Evolutionary conservation across 2,888 invertebrate genomes (phyloP), one percentile per base, ranked within the genome.

Genomic region (Lasioglossum leucozonium): DNA sequence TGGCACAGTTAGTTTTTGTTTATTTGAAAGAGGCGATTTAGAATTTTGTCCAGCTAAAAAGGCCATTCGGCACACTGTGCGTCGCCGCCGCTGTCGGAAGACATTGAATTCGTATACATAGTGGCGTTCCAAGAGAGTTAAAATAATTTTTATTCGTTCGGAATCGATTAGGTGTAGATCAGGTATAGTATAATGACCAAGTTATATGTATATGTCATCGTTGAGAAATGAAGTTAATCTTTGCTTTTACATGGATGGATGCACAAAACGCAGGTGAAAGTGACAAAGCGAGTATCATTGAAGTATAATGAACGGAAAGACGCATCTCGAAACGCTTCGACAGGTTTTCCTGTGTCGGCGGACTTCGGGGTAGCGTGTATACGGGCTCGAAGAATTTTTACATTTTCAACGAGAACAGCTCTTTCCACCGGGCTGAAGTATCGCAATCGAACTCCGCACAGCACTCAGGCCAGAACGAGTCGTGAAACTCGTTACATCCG

Each of bases 401-500:
- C 34, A 62, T 74, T 83, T 85, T 72, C 73, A 79, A 85, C 79
- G 85, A 80, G 80, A 84, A 84, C 69, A n/a, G 51, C 77, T 71
- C 69, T 84, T 73, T 44, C 30, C 47, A 42, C 51, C 71, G 26
- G 26, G 44, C 44, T 58, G 34, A 84, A 79, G 79, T 74, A 74
- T 79, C 76, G 16, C 69, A 44, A 74, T 85, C 77, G 85, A 84
- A 80, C 77, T 77, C 58, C 47, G 69, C 51, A 30, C 47, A 62
- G 75, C 72, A 34, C 34, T 44, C 44, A 26, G 44, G 72, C 65
- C 10, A 26, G 47, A 71, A 55, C 69, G 58, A 80, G 58, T 82
- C 77, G 65, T 58, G 73, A 65, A 83, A 84, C 87, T 90, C 85
- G 87, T 90, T 88, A 85, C 83, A 72, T 87, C 84, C 82, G 83